phyloP scores from a whole-genome alignment of 2,797 vertebrate species.

The Phrynocephalus guinanensis region DNA sequence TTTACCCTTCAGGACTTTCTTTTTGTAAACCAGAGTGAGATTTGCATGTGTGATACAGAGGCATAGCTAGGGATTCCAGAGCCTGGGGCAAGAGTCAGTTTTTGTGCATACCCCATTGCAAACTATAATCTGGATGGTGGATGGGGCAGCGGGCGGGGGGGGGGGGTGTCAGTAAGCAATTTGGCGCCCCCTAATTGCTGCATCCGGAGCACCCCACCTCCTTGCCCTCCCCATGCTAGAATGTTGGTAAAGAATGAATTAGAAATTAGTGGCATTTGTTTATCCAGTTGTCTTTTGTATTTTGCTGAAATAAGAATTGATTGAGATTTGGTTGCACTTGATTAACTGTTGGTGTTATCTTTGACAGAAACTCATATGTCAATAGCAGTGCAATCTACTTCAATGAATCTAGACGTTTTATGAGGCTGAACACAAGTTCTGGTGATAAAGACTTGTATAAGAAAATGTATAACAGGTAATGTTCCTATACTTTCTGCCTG shows the following conservation, averaged over 20 bases:
- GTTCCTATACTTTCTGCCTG: constrained; percentile 13
- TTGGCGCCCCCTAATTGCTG: too few species aligned
- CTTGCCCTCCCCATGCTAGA: too few species aligned
- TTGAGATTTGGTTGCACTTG: constrained; percentile 17
- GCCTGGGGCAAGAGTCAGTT: too few species aligned
- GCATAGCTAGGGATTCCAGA: too few species aligned
- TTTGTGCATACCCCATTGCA: too few species aligned
- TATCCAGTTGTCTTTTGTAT: too few species aligned
- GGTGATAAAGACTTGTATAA: constrained; percentile 74
- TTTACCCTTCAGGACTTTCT: neutral
- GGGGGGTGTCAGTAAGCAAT: too few species aligned
- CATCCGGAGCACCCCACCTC: too few species aligned
- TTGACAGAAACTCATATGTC: constrained; percentile 78
- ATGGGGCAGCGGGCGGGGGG: too few species aligned
- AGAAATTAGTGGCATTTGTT: neutral
- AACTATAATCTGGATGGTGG: too few species aligned
- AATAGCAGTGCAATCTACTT: constrained; percentile 59
- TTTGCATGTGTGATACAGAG: neutral
- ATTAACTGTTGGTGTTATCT: constrained; percentile 35
- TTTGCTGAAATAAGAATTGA: neutral
- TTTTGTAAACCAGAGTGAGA: neutral
- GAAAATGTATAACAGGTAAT: constrained; percentile 81
- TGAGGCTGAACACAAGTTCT: constrained; percentile 77
- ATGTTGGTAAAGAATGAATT: neutral
- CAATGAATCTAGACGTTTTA: constrained; percentile 66